Conservation (phyloP, 2,797 vertebrate genomes). For the Choloepus didactylus region DNA sequence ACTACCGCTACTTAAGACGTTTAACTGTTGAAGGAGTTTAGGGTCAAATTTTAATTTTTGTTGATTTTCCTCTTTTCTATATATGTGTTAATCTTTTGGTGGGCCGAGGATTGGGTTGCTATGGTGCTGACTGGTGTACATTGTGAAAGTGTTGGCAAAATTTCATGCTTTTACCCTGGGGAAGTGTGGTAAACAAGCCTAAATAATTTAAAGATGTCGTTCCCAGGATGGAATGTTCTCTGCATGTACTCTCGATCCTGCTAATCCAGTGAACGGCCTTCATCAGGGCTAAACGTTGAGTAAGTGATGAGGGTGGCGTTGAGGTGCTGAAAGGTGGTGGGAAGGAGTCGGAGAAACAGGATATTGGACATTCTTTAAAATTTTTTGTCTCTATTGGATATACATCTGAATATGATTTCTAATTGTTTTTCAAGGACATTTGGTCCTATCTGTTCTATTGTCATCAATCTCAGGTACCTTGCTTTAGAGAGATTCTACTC, state of each 20-base stretch:
- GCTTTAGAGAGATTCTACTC: neutral
- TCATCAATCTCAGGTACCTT: constrained; percentile 33
- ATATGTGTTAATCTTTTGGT: constrained; percentile 72
- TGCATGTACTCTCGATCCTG: constrained; percentile 73
- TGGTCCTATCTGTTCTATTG: neutral
- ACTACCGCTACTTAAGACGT: constrained; percentile 60
- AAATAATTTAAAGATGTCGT: constrained; percentile 77
- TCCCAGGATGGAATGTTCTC: constrained; percentile 76
- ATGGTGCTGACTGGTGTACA: constrained; percentile 49
- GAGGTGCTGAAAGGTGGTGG: constrained; percentile 64
- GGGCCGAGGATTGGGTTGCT: constrained; percentile 70
- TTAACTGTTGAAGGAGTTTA: constrained; percentile 64
- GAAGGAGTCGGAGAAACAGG: constrained; percentile 1
- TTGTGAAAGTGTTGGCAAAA: constrained; percentile 70
- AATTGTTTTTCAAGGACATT: constrained; percentile 57
- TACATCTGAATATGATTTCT: neutral
- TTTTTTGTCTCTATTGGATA: neutral
- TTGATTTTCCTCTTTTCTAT: constrained; percentile 65
- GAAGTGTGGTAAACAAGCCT: constrained; percentile 69
- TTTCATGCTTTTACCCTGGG: constrained; percentile 66
- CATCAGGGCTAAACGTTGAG: constrained; percentile 62
- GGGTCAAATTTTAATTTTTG: constrained; percentile 71
- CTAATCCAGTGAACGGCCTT: constrained; percentile 67
- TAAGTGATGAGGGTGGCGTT: constrained; percentile 34
- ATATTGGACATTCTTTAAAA: constrained; percentile 32